Percentiles rank a stretch among this genome's conserved stretches.
phyloP scores from a whole-genome alignment of 2,113 vertebrate species.

The human region GRCh38 chr1:4896501-4897000 shows the following conservation, averaged over 20 bases:
- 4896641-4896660: background rate
- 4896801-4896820: constrained; percentile 40
- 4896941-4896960: constrained; percentile 44
- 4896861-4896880: constrained; percentile 59
- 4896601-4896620: fast-evolving
- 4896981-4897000: constrained; percentile 62
- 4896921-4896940: background rate
- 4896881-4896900: constrained; percentile 25
- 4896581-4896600: fast-evolving
- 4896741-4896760: constrained; percentile 30
- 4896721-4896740: background rate
- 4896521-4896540: background rate
- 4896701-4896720: background rate
- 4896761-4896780: constrained; percentile 49
- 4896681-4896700: background rate
- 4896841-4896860: constrained; percentile 39
- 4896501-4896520: no score
- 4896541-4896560: no score
- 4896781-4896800: constrained; percentile 52
- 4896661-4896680: no score
- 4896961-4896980: constrained; percentile 31
- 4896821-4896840: background rate
- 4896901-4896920: constrained; percentile 59
- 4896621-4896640: background rate
- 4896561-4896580: fast-evolving